A percentile compares a stretch with the other conserved stretches of the same genome.
Evolutionary conservation across 2,888 invertebrate species (phyloP).

Genomic region (Lysandra bellargus): DNA sequence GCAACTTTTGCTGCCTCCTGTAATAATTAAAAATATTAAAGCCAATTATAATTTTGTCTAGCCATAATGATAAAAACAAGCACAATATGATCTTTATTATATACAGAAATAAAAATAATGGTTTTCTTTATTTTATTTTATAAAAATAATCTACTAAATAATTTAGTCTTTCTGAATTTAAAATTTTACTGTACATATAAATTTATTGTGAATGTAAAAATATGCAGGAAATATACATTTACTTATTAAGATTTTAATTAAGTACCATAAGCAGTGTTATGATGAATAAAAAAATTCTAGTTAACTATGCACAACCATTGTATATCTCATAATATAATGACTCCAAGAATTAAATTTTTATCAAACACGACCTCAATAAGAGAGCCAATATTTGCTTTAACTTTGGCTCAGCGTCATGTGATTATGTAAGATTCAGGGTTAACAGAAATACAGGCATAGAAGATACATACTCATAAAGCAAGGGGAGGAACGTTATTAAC

Average conservation of each 20-base stretch:
- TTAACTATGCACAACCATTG: neutral
- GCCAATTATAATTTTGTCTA: neutral
- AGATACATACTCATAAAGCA: neutral
- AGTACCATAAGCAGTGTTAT: neutral
- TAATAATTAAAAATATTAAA: conserved; percentile 36
- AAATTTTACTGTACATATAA: neutral
- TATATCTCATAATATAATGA: conserved; percentile 7
- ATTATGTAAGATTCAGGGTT: conserved; percentile 58
- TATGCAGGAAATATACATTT: neutral
- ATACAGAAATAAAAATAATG: too few relatives aligned
- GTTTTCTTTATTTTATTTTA: neutral
- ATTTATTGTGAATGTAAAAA: too few relatives aligned
- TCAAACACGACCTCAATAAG: conserved; percentile 32
- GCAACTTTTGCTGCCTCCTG: conserved; percentile 68
- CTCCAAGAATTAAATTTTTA: neutral
- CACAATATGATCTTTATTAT: too few relatives aligned
- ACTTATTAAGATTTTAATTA: neutral
- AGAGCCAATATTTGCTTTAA: conserved; percentile 32
- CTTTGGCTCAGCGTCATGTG: conserved; percentile 39
- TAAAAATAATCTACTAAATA: neutral
- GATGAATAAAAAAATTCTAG: neutral
- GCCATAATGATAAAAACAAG: too few relatives aligned
- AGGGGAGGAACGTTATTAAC: neutral
- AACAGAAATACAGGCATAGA: conserved; percentile 31
- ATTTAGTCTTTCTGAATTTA: neutral